These are phyloP conservation scores for Chrysotoxum bicinctum DNA, from an alignment of 2,888 invertebrate genomes.

Conservation along the genomic window DNA sequence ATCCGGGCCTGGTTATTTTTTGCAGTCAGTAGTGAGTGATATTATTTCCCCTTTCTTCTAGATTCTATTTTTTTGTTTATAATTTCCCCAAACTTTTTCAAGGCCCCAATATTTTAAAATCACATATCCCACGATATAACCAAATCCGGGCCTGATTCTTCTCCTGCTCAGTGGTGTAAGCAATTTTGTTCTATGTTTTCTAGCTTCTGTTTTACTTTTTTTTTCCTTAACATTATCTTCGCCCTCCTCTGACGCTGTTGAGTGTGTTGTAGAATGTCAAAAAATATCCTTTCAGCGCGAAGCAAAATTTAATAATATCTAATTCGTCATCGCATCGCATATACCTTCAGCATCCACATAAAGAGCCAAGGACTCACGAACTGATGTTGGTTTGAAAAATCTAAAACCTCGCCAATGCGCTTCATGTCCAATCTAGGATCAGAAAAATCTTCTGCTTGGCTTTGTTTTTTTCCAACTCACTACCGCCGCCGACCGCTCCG, in stretches of 20 bases:
- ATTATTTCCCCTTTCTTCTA: too few species aligned
- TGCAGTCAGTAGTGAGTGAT: too few species aligned
- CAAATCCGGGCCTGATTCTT: neutral
- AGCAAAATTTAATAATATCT: slow-evolving; percentile 69
- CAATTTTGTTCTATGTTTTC: slow-evolving; percentile 47
- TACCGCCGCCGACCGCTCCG: neutral
- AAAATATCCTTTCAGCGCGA: slow-evolving; percentile 58
- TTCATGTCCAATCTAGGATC: slow-evolving; percentile 69
- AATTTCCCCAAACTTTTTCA: too few species aligned
- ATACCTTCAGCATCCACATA: neutral
- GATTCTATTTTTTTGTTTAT: too few species aligned
- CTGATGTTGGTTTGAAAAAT: slow-evolving; percentile 9
- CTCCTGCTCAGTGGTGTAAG: slow-evolving; percentile 44
- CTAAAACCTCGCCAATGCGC: slow-evolving; percentile 49
- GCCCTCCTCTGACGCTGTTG: slow-evolving; percentile 13
- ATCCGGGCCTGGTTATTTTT: too few species aligned
- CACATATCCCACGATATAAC: neutral
- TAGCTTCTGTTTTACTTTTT: slow-evolving; percentile 8
- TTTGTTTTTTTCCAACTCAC: slow-evolving; percentile 24
- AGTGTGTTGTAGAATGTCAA: slow-evolving; percentile 43
- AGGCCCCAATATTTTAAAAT: too few species aligned
- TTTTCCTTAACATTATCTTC: neutral
- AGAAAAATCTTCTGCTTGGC: slow-evolving; percentile 60
- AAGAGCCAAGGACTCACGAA: neutral
- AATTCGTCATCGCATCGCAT: slow-evolving; percentile 57